phyloP scores from a whole-genome alignment of 2,797 vertebrate species.

The Pelodytes ibericus region DNA sequence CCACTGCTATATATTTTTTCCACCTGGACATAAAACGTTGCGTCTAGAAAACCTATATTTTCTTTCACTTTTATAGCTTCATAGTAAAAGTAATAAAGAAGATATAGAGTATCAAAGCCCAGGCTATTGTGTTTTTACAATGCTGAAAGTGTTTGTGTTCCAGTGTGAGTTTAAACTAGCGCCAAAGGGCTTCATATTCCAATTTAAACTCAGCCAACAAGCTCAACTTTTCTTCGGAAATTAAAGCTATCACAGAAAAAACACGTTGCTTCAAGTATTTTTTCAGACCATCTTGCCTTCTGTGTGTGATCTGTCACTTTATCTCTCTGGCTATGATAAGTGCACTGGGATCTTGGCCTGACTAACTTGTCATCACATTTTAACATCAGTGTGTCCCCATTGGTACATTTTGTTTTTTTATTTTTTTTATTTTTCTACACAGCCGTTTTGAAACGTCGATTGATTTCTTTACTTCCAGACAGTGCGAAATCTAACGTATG shows the following conservation, averaged over 20 bases:
- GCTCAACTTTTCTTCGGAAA: slow-evolving; percentile 50
- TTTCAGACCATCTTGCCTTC: slow-evolving; percentile 19
- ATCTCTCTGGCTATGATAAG: slow-evolving; percentile 40
- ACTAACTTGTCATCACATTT: slow-evolving; percentile 48
- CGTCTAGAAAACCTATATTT: slow-evolving; percentile 36
- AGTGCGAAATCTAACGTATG: no score
- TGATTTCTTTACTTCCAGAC: slow-evolving; percentile 35
- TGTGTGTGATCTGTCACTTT: slow-evolving; percentile 49
- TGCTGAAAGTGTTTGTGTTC: slow-evolving; percentile 54
- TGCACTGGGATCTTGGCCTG: slow-evolving; percentile 36
- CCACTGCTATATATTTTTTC: slow-evolving; percentile 39
- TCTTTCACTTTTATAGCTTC: slow-evolving; percentile 51
- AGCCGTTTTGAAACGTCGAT: slow-evolving; percentile 35
- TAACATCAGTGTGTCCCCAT: slow-evolving; percentile 34
- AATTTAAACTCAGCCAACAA: slow-evolving; percentile 47
- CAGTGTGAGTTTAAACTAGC: slow-evolving; percentile 51
- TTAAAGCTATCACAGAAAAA: slow-evolving; percentile 39
- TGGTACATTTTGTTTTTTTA: slow-evolving; percentile 41
- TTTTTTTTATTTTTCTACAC: slow-evolving; percentile 23
- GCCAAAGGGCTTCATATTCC: slow-evolving; percentile 50
- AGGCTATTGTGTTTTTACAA: slow-evolving; percentile 56
- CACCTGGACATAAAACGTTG: slow-evolving; percentile 41
- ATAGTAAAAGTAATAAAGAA: slow-evolving; percentile 56
- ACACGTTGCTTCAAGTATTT: slow-evolving; percentile 12
- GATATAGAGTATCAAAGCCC: slow-evolving; percentile 48